A percentile compares a stretch with the other conserved stretches of the same genome.
These are phyloP conservation scores for Brachyrhaphis roseni DNA, from an alignment of 2,797 vertebrate genomes.

Conservation along the genomic window DNA sequence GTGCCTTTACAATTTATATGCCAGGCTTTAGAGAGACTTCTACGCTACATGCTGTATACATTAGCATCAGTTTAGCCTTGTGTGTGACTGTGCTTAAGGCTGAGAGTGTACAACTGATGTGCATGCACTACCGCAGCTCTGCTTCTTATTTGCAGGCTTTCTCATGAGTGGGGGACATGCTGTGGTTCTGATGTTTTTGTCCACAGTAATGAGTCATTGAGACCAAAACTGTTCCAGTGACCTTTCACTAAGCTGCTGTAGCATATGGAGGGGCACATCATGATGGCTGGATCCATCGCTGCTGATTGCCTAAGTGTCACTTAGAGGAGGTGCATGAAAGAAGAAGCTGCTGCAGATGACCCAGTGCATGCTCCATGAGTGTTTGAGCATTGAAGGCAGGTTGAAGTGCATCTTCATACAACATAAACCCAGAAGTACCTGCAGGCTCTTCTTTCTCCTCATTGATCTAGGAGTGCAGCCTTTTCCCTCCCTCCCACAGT, in stretches of 20 bases:
- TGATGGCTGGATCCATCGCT: conserved; percentile 56
- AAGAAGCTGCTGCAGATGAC: conserved; percentile 25
- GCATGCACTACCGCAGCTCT: conserved; percentile 45
- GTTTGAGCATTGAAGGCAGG: conserved; percentile 29
- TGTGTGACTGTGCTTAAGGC: conserved; percentile 56
- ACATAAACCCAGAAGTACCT: conserved; percentile 54
- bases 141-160: conserved; percentile 52
- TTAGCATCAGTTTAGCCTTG: conserved; percentile 69
- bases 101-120: conserved; percentile 36
- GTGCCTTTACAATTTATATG: conserved; percentile 63
- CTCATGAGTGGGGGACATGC: conserved; percentile 29
- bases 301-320: conserved; percentile 27
- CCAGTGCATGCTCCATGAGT: conserved; percentile 15
- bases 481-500: conserved; percentile 68
- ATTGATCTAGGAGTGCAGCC: conserved; percentile 77
- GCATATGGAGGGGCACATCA: conserved; percentile 68
- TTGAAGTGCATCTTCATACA: conserved; percentile 50
- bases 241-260: conserved; percentile 68
- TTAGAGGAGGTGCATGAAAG: conserved; percentile 9
- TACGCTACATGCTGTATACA: conserved; percentile 59
- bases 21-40: conserved; percentile 45
- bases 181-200: conserved; percentile 56
- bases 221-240: conserved; percentile 70
- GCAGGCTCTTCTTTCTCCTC: conserved; percentile 68
- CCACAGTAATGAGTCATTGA: conserved; percentile 66